Evolutionary conservation across 1,140 invertebrate genomes (phyloP), one percentile per base, ranked within the genome.

Genomic region (Idris sp.): DNA sequence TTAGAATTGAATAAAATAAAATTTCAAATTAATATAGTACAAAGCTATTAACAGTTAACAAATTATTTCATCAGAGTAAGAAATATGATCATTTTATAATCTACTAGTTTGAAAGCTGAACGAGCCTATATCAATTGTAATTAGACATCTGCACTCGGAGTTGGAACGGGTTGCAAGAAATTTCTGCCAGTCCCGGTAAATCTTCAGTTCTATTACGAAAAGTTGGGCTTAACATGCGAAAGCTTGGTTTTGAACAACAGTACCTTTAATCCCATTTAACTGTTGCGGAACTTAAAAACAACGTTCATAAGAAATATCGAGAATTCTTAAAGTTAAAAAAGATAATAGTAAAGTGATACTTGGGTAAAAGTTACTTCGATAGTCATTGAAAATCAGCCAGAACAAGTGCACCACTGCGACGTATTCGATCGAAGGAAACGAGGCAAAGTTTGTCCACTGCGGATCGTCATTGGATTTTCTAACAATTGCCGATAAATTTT

Each of bases 401-500:
- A 56, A 59, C 72, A 59, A 64, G 58, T 15, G 67, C 48, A 46
- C 54, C 40, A 13, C 53, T 49, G 30, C 28, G 48, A 49, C 61
- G 40, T 38, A n/a, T 49, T 56, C 53, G 74, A 71, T 67, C 54
- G 59, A 61, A n/a, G 41, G 43, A 71, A 71, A 76, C 65, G 67
- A 76, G 65, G 67, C 54, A 67, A 76, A 76, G 65, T 76, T 76
- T 71, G 74, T 7, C 67, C 54, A 48, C 65, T 41, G 53, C 31
- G 33, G 73, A 69, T 69, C 73, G 65, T 69, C 65, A 76, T 76
- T 69, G 59, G 59, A 76, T 76, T 76, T 76, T 65, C 73, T 38
- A 76, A 76, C 74, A 76, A 72, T 72, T 18, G 54, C 56, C 54
- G 67, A 72, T 76, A 71, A 76, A 76, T 76, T 76, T 76, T 61